Conservation (phyloP, 2,888 invertebrate species). For the Asteroscopus sphinx region DNA sequence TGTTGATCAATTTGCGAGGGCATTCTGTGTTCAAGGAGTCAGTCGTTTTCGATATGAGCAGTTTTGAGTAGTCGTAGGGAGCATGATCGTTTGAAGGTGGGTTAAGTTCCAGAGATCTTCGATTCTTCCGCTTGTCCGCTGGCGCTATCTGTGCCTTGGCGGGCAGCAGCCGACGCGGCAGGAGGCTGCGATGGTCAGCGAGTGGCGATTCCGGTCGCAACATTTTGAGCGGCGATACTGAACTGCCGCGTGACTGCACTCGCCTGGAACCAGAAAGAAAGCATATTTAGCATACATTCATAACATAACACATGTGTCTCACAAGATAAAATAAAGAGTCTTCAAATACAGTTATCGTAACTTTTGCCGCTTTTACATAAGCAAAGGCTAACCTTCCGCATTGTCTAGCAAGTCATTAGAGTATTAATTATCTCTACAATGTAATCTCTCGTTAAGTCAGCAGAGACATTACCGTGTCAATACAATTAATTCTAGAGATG, state of each 20-base stretch:
- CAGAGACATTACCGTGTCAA: slow-evolving; percentile 45
- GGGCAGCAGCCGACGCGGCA: slow-evolving; percentile 84
- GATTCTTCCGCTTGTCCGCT: slow-evolving; percentile 83
- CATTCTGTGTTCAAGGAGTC: slow-evolving; percentile 86
- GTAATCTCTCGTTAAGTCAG: slow-evolving; percentile 39
- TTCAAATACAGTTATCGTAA: slow-evolving; percentile 13
- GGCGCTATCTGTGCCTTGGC: slow-evolving; percentile 86
- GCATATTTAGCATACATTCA: slow-evolving; percentile 4
- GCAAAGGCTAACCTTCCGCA: slow-evolving; percentile 16
- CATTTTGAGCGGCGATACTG: slow-evolving; percentile 81
- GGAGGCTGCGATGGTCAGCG: slow-evolving; percentile 88
- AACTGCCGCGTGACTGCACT: slow-evolving; percentile 75
- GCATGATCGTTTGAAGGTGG: slow-evolving; percentile 78
- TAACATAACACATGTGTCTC: neutral
- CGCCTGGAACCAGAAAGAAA: slow-evolving; percentile 78
- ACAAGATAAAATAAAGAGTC: neutral
- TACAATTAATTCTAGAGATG: slow-evolving; percentile 52
- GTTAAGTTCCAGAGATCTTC: slow-evolving; percentile 86
- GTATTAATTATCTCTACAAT: slow-evolving; percentile 28
- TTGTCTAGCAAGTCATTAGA: slow-evolving; percentile 24
- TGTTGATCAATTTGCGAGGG: slow-evolving; percentile 82
- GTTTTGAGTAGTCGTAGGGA: slow-evolving; percentile 84
- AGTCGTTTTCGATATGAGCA: slow-evolving; percentile 86
- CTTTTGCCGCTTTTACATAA: slow-evolving; percentile 18
- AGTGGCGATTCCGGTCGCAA: slow-evolving; percentile 88